phyloP scores from a whole-genome alignment of 2,797 vertebrate genomes.

The Argyrosomus regius region DNA sequence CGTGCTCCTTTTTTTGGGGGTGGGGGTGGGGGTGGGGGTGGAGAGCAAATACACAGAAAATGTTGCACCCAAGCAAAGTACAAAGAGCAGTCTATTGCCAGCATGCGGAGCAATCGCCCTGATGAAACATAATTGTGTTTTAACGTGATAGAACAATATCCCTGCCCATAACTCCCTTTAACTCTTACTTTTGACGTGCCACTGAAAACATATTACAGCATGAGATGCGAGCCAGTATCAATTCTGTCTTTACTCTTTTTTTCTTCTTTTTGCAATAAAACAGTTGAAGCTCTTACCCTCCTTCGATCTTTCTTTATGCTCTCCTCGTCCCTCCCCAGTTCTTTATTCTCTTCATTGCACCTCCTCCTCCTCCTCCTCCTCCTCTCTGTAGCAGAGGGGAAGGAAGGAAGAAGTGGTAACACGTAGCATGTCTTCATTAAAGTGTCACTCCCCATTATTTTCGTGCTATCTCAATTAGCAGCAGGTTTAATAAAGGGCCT shows the following conservation, averaged over 20 bases:
- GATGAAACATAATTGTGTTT: conserved; percentile 84
- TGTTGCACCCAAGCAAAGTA: conserved; percentile 46
- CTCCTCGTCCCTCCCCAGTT: conserved; percentile 63
- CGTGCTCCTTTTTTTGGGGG: conserved; percentile 12
- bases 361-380: conserved; percentile 60
- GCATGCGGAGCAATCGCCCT: conserved; percentile 70
- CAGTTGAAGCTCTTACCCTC: conserved; percentile 69
- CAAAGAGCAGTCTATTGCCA: conserved; percentile 66
- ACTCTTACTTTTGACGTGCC: conserved; percentile 82
- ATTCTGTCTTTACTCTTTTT: conserved; percentile 72
- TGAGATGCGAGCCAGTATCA: conserved; percentile 77
- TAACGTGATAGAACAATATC: conserved; percentile 85
- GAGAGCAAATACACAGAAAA: conserved; percentile 51
- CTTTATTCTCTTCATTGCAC: conserved; percentile 69
- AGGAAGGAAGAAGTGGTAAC: conserved; percentile 84
- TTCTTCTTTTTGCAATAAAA: conserved; percentile 81
- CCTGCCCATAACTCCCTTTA: conserved; percentile 80
- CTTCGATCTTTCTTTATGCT: conserved; percentile 65
- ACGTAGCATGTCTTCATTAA: conserved; percentile 88
- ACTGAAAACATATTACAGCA: conserved; percentile 83
- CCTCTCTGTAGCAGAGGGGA: conserved; percentile 61
- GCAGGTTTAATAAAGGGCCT: conserved; percentile 88
- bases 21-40: too few relatives aligned
- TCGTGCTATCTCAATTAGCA: conserved; percentile 88
- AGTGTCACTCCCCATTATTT: conserved; percentile 89